Base-by-base conservation (phyloP, 2,888 invertebrate species). In the Plagodis dolabraria region DNA sequence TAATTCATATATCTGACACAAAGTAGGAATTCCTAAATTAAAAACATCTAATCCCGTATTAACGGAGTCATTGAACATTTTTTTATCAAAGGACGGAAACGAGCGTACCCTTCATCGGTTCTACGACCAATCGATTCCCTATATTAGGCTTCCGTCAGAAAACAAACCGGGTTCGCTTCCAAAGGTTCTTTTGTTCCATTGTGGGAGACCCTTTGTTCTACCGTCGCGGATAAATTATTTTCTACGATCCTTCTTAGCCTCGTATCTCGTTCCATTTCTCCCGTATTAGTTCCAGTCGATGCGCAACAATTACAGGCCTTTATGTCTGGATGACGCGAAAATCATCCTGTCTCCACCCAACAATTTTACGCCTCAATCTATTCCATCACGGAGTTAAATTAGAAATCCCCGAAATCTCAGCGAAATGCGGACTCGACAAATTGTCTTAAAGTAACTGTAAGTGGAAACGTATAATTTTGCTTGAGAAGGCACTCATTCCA, bases 211-310 rank as follows among this genome's bases (percentile, higher is more conserved):
- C 85, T 89, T 92, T 92, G 92, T 92, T 92, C 90, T 86, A 84
- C 78, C 82, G 83, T 85, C 84, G 85, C 84, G 85, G 86, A 87
- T 89, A 90, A 91, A 92, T 92, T 89, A 91, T 91, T 89, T 90
- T 88, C 89, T 87, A 87, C 85, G 85, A 87, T 88, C 88, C 88
- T 86, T 85, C 85, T 89, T 85, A 83, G 81, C 86, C 47, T 85
- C 83, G 85, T 83, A 86, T 90, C 89, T 85, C 85, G 86, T 90
- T 89, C 89, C 90, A 92, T 92, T 91, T 90, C 88, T 87, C 80
- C 82, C 92, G 87, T 87, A 89, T 92, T 92, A 92, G 92, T 92
- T 91, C 90, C 92, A 90, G 84, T 79, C 87, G 86, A 88, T 92
- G 90, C 86, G 88, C 87, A 91, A 91, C 92, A 91, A 92, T 92